Base-by-base conservation (phyloP, 2,797 vertebrate genomes). In the Malacoraja senta region DNA sequence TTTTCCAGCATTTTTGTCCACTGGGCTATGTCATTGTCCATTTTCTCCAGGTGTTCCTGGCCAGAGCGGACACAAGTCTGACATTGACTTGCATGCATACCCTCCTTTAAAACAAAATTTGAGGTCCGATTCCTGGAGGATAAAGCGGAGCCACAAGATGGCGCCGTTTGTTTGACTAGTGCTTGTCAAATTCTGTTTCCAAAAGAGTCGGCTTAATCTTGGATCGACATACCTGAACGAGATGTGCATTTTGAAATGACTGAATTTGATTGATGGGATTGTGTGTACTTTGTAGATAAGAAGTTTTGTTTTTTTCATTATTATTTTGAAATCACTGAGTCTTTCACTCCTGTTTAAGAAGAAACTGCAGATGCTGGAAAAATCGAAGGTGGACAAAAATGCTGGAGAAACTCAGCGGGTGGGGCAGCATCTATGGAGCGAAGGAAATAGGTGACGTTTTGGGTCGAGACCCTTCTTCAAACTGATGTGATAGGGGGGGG, bases 271-370 rank as follows among this genome's bases (percentile, higher is more conserved):
- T 90, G 86, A 90, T 2, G 8, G 44, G 44, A 53, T 53, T 53
- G 13, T 53, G 26, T 76, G 68, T 32, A 74, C 24, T 44, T 38
- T 72, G 38, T 76, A 92, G 44, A 92, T 74, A 74, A 38, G 24
- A 72, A 29, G 71, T 29, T 88, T 90, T 88, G 21, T 71, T 92
- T 92, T 91, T 53, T 12, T 53, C 3, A 53, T 44, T 8, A 88
- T 76, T 53, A 76, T 76, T 92, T 92, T 92, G 58, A 88, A 92
- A 92, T 76, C 44, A 72, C 84, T 68, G 71, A 53, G 38, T 76
- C 26, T 44, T 72, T 92, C 68, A 92, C 68, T 76, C 21, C 72
- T 91, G 65, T 53, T 53, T 53, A 53, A 53, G 44, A 53, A 53
- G 6, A 4, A 53, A 53, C 44, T 53, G 44, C 44, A 53, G 44